These are phyloP conservation scores for Neodiprion lecontei DNA, from an alignment of 1,140 invertebrate genomes.

Conservation along the genomic window DNA sequence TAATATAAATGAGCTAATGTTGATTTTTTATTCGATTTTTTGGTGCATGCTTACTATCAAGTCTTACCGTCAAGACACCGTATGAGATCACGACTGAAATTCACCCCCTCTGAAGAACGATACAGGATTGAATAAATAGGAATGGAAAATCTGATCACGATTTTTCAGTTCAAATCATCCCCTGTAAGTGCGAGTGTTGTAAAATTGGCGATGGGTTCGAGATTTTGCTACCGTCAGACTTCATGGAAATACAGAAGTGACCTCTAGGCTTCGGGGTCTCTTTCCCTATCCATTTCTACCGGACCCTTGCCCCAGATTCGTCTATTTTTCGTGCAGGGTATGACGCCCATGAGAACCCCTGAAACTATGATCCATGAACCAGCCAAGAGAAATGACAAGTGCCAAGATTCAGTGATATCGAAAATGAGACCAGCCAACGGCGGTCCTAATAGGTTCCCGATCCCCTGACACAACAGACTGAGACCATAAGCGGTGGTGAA, in stretches of 20 bases:
- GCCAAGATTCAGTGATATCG: slow-evolving; percentile 74
- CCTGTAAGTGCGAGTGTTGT: no score
- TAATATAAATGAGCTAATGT: no score
- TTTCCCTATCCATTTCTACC: slow-evolving; percentile 65
- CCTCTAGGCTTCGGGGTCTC: slow-evolving; percentile 26
- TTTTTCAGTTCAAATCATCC: no score
- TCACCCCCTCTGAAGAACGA: no score
- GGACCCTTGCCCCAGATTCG: slow-evolving; percentile 70
- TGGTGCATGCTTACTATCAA: no score
- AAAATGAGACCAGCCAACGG: slow-evolving; percentile 73
- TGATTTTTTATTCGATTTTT: no score
- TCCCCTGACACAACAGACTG: slow-evolving; percentile 84
- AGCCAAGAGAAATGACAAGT: slow-evolving; percentile 77
- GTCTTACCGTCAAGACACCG: no score
- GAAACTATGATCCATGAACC: slow-evolving; percentile 79
- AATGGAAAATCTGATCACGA: no score
- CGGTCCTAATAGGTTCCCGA: slow-evolving; percentile 73
- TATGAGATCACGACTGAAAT: no score
- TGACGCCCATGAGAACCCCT: slow-evolving; percentile 74
- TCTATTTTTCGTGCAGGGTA: slow-evolving; percentile 71
- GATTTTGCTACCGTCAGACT: no score
- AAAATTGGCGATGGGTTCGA: no score
- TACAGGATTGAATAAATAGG: no score
- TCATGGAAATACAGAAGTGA: neutral
- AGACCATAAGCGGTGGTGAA: slow-evolving; percentile 91